Evolutionary conservation across 2,888 invertebrate species (phyloP).

Genomic region (Hesperia comma): DNA sequence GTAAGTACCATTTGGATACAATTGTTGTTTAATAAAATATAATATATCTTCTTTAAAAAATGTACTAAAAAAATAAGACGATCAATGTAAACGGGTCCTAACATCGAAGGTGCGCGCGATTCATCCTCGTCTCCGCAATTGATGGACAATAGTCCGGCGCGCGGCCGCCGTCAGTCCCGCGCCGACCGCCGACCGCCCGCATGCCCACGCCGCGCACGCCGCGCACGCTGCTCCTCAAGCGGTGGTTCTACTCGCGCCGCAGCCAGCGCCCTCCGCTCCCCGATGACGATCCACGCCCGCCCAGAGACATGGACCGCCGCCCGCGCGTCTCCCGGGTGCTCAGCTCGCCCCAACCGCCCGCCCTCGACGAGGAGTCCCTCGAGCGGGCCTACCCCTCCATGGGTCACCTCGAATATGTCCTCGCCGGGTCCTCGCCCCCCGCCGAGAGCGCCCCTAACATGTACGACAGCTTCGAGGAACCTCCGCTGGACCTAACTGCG

Average conservation of each 20-base stretch:
- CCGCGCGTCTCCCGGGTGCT: slow-evolving; percentile 61
- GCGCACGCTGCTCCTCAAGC: slow-evolving; percentile 69
- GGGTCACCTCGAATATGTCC: slow-evolving; percentile 90
- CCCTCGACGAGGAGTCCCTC: slow-evolving; percentile 77
- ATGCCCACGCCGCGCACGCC: slow-evolving; percentile 73
- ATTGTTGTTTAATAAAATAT: not conserved
- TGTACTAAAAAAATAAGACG: not conserved
- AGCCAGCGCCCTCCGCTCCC: slow-evolving; percentile 61
- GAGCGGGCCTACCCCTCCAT: slow-evolving; percentile 87
- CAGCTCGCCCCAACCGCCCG: slow-evolving; percentile 56
- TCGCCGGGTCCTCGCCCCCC: slow-evolving; percentile 91
- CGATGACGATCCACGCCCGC: slow-evolving; percentile 55
- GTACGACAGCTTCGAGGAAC: slow-evolving; percentile 92
- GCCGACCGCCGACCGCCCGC: slow-evolving; percentile 61
- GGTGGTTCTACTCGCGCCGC: slow-evolving; percentile 70
- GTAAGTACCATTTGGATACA: no score
- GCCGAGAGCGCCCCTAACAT: slow-evolving; percentile 92
- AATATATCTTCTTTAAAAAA: no score
- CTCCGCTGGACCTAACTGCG: slow-evolving; percentile 87
- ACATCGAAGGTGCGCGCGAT: slow-evolving; percentile 62
- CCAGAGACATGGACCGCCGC: slow-evolving; percentile 61
- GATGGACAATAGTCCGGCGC: slow-evolving; percentile 63
- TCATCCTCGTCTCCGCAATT: slow-evolving; percentile 63
- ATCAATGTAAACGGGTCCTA: slow-evolving; percentile 43
- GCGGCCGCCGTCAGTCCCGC: slow-evolving; percentile 56